A percentile compares a stretch with the other conserved stretches of the same genome.
Evolutionary conservation across 2,113 vertebrate genomes (phyloP).

Genomic region (Oxyura jamaicensis): DNA sequence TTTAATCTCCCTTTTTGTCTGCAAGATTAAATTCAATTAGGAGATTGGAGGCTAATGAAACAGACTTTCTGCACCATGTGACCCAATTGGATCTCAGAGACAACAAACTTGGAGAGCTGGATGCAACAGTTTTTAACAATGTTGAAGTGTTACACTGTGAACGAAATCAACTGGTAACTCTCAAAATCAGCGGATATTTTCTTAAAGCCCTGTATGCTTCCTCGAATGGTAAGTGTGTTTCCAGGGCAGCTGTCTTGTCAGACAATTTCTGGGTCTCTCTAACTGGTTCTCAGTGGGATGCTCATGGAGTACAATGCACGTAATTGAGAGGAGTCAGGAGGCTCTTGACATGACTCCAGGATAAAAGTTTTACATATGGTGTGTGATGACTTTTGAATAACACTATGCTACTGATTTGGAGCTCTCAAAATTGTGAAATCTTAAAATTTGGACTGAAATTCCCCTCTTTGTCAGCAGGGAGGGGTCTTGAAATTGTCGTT

Average conservation of each 20-base stretch:
- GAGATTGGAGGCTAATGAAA: conserved; percentile 80
- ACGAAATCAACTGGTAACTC: conserved; percentile 86
- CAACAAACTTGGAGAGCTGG: conserved; percentile 88
- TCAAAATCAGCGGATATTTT: conserved; percentile 86
- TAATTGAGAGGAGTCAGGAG: not conserved
- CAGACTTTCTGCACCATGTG: conserved; percentile 90
- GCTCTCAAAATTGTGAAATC: not conserved
- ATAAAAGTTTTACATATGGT: not conserved
- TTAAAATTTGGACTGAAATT: not conserved
- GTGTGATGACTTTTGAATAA: not conserved
- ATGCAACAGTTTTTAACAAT: conserved; percentile 87
- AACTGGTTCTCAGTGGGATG: not conserved
- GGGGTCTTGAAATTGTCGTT: not conserved
- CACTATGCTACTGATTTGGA: not conserved
- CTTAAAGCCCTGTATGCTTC: conserved; percentile 91
- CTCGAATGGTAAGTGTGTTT: conserved; percentile 83
- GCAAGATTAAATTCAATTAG: conserved; percentile 90
- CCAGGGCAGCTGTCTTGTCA: not conserved
- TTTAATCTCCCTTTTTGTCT: not conserved
- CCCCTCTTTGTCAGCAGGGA: not conserved
- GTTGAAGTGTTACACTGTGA: conserved; percentile 97
- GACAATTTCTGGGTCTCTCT: not conserved
- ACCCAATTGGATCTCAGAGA: conserved; percentile 94
- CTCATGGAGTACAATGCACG: not conserved
- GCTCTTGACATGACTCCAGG: not conserved